Base-by-base conservation (phyloP, 1,140 invertebrate species). In the Drosophila pectinifera region DNA sequence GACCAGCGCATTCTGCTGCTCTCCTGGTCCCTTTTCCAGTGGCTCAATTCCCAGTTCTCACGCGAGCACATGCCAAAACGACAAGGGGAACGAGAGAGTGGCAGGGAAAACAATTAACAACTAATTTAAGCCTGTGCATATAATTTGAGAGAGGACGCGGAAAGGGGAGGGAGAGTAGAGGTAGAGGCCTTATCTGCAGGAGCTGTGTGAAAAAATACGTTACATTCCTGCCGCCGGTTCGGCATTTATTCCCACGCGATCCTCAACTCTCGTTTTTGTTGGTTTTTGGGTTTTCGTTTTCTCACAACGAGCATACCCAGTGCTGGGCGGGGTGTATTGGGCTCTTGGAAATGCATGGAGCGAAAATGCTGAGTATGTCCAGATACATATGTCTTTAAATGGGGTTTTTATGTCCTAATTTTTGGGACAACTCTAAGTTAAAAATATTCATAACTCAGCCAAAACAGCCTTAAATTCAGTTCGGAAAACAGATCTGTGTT, bases 201-300 rank as follows among this genome's bases (percentile, higher is more conserved):
- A 85, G 63, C 38, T 51, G 57, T 68, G 48, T 54, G 80, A 84
- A 84, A 76, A 79, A 76, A 84, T 72, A 67, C 53, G 65, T 78
- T 78, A 78, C 67, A 74, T 69, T 63, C 76, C 75, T 36, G 43
- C 48, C 63, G 24, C n/a, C 43, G 18, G 34, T 63, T 41, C 20
- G 65, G 67, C 41, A 70, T 65, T 54, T 63, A 65, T 80, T 82
- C 79, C 74, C 79, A 82, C 80, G 79, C 79, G 56, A 77, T 77
- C 75, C 75, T 77, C 73, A 38, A 56, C 73, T 70, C 42, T 67
- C 45, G 49, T 42, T 68, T 80, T 46, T 83, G 22, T 68, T 42
- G 45, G 36, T 78, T 82, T 38, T 42, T 43, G 43, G 59, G 59
- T 46, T 46, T 48, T 70, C 64, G 67, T 53, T 69, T 70, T 70